Evolutionary conservation across 2,888 invertebrate genomes (phyloP).

Genomic region (Ganaspis brasiliensis): DNA sequence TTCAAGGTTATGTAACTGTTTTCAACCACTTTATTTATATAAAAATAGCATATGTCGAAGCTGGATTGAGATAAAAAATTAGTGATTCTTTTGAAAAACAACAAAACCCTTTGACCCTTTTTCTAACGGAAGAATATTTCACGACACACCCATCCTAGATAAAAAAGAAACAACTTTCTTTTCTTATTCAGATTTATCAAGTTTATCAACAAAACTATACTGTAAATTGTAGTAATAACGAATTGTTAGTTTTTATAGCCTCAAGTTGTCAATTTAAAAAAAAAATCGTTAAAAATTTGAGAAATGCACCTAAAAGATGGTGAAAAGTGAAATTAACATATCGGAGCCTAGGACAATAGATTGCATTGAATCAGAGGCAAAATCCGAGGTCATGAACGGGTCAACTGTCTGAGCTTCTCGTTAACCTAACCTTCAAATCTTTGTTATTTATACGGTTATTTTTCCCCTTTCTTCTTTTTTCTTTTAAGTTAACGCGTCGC

Average conservation of each 20-base stretch:
- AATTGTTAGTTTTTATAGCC: no score
- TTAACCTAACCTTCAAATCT: constrained; percentile 25
- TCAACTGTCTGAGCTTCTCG: constrained; percentile 10
- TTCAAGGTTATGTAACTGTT: constrained; percentile 38
- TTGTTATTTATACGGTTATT: neutral
- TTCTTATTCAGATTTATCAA: no score
- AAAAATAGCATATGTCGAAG: neutral
- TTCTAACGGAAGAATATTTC: neutral
- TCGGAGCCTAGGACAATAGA: constrained; percentile 42
- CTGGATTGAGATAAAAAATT: neutral
- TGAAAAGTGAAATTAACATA: neutral
- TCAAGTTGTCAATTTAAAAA: no score
- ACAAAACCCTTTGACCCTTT: no score
- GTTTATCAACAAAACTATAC: no score
- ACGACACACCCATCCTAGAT: neutral
- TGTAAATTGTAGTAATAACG: no score
- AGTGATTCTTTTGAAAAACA: neutral
- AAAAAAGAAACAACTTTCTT: no score
- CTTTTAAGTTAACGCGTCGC: neutral
- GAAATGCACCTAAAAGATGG: neutral
- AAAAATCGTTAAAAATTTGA: neutral
- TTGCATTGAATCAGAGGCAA: constrained; percentile 28
- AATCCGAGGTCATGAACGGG: constrained; percentile 31
- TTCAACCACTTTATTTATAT: constrained; percentile 6
- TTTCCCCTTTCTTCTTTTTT: constrained; percentile 10